Percentiles rank a stretch among this genome's conserved stretches.
These are phyloP conservation scores for Pseudopipra pipra DNA, from an alignment of 2,113 vertebrate species.

Conservation along the genomic window DNA sequence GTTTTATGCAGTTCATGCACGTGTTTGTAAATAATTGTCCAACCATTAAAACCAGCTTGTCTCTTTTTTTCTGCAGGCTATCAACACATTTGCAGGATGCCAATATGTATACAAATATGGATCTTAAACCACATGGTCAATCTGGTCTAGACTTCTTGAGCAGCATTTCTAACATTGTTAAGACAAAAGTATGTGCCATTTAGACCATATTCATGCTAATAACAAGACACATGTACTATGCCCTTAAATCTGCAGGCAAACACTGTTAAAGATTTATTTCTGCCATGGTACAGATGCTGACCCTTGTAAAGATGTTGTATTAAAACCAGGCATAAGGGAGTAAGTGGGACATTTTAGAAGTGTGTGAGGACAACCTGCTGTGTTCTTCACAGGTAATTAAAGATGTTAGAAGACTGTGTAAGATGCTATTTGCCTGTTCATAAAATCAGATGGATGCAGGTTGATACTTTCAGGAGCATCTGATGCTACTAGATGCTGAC, in stretches of 20 bases:
- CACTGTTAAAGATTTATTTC: background rate
- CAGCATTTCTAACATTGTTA: background rate
- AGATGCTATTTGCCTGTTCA: background rate
- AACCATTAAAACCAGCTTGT: slow-evolving; percentile 13
- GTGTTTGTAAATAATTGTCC: slow-evolving; percentile 25
- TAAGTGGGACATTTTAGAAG: background rate
- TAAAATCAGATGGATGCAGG: background rate
- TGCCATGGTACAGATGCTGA: background rate
- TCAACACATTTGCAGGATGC: background rate
- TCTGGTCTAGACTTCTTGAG: background rate
- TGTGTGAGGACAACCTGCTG: background rate
- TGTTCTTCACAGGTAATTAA: background rate
- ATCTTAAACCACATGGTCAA: background rate
- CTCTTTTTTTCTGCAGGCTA: slow-evolving; percentile 3
- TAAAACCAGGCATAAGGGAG: background rate
- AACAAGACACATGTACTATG: background rate
- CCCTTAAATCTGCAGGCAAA: background rate
- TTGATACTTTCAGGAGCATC: background rate
- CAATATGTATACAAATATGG: background rate
- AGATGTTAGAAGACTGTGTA: background rate
- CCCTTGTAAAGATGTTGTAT: slow-evolving; percentile 10
- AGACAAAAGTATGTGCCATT: background rate
- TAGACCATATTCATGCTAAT: background rate
- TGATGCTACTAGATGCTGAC: background rate
- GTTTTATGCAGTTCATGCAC: background rate